phyloP scores from a whole-genome alignment of 2,888 invertebrate genomes.

The Drosophila recens region DNA sequence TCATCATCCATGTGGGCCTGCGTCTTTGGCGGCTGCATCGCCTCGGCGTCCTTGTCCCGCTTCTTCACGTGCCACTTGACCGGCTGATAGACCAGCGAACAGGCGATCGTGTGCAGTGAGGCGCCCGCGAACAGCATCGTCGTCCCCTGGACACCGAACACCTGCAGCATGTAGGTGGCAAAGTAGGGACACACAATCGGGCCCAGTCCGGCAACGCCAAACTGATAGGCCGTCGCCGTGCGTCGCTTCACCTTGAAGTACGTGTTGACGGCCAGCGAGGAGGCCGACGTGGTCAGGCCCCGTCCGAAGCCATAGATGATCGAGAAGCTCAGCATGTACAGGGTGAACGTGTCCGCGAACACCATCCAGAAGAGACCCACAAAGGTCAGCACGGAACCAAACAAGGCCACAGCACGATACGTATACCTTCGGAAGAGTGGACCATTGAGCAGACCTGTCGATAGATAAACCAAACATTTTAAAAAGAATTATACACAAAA shows the following conservation, averaged over 20 bases:
- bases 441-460: constrained; percentile 88
- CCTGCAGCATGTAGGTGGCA: constrained; percentile 88
- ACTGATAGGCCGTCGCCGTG: constrained; percentile 90
- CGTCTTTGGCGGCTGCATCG: constrained; percentile 67
- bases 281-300: constrained; percentile 89
- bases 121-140: constrained; percentile 89
- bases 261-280: constrained; percentile 90
- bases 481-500: too few relatives aligned
- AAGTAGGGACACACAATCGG: constrained; percentile 91
- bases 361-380: constrained; percentile 88
- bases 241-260: constrained; percentile 90
- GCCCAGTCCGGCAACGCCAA: constrained; percentile 90
- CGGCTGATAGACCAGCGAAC: constrained; percentile 90
- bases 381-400: constrained; percentile 88
- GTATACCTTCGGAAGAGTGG: constrained; percentile 89
- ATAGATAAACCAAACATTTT: not conserved
- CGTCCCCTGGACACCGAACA: constrained; percentile 89
- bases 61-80: constrained; percentile 90
- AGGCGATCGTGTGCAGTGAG: constrained; percentile 89
- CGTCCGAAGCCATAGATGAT: constrained; percentile 86
- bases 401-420: constrained; percentile 89
- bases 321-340: constrained; percentile 86
- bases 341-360: constrained; percentile 88
- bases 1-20: constrained; percentile 81
- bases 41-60: constrained; percentile 81